Evolutionary conservation across 2,797 vertebrate genomes (phyloP), one percentile per base, ranked within the genome.

Genomic region (Esox lucius): DNA sequence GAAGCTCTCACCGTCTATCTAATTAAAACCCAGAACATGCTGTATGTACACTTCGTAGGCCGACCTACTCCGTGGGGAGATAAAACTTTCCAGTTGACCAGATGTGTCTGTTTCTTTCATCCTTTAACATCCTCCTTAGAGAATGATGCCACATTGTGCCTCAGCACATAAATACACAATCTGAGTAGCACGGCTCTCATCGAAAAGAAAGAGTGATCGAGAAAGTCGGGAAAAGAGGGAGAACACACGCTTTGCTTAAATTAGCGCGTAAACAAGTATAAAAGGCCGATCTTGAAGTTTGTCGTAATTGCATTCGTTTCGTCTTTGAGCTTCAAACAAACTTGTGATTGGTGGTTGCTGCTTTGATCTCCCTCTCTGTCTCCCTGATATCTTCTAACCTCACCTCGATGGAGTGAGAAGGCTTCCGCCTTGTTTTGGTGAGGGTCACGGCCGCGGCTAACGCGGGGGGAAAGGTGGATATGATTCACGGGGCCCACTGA

Each of bases 21-120:
- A 87, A 91, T 90, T 83, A 89, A 87, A 81, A 81, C 81, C 68
- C 46, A 69, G 49, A 71, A 70, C 33, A 39, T 48, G 42, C 74
- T 42, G 71, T 61, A 67, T 48, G 70, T 12, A 73, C 35, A 56
- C n/a, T 42, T 17, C 59, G n/a, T 71, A 28, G 33, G 74, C 56
- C 56, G 48, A 80, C 56, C 62, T 65, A 70, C 71, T 84, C 82
- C 77, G 62, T 31, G 28, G 72, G 61, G 83, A 81, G 77, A 70
- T 22, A 56, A 33, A 67, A 56, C 48, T 71, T 42, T 81, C 72
- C 75, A 65, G 75, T 48, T 76, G 79, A 82, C 78, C 89, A 87
- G 83, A 83, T 90, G 85, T 78, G 74, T 70, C 70, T 75, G 31
- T 71, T 8, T 24, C 83, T 86, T 90, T 88, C 75, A 85, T 86